Base-by-base conservation (phyloP, 2,113 vertebrate genomes). In the Acrocephalus arundinaceus region DNA sequence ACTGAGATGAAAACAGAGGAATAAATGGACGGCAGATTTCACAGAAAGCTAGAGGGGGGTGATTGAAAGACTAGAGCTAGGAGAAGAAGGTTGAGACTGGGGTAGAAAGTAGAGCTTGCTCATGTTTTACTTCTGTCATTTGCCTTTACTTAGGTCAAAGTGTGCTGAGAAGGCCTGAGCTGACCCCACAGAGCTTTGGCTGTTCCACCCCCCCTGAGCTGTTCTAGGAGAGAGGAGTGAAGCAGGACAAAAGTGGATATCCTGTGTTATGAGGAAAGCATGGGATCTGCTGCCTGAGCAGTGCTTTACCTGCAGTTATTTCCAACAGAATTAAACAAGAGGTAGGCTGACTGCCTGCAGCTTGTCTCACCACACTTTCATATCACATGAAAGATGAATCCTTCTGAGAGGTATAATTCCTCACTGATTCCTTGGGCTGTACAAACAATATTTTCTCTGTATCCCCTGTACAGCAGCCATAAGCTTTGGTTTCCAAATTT, bases 151-250 rank as follows among this genome's bases (percentile, higher is more conserved):
- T 33, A 41, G 35, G 39, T 55, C 88, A 45, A 65, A 59, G 28
- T 35, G 41, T 10, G 33, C 48, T 78, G 66, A 70, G 65, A 49
- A 70, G 25, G 49, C 11, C 39, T 39, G 49, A 30, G 66, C 49
- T 70, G 76, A 78, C 15, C 59, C n/a, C 0, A 3, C 31, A 59
- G 39, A 49, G 16, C 31, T 77, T 49, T 59, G 54, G 37, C 21
- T 48, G 22, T 25, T 67, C 23, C 48, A 49, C n/a, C 17, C 9
- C 19, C 6, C 0, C 0, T 11, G 52, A 52, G 65, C 28, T 70
- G 27, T 39, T 58, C 28, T 35, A 14, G 71, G 59, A 49, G 46
- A 49, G 24, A 7, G 31, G 20, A 73, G 35, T 30, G 31, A 24
- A 80, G 52, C 28, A 65, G 19, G 45, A 51, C 55, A 52, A 41